Percentiles rank a stretch among this genome's conserved stretches.
Evolutionary conservation across 2,888 invertebrate genomes (phyloP).

Genomic region (Aleiodes alternator): DNA sequence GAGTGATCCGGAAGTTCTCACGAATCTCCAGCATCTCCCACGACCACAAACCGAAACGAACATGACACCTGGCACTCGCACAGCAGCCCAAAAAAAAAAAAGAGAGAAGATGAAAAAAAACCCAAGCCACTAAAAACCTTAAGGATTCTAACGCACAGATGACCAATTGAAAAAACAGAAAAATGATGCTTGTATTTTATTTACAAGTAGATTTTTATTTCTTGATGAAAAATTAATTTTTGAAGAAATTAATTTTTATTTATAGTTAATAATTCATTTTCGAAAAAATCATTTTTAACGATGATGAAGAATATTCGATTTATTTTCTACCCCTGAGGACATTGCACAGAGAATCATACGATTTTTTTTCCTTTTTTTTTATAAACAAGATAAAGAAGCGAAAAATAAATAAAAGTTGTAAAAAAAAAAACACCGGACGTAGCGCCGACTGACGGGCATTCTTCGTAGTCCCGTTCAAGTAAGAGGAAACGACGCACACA

Average conservation of each 20-base stretch:
- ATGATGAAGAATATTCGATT: background rate
- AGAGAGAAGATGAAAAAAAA: conserved; percentile 2
- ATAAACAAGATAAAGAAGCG: background rate
- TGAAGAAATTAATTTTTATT: conserved; percentile 23
- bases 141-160: conserved; percentile 56
- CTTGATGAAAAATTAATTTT: too few species aligned
- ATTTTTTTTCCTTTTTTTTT: background rate
- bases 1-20: conserved; percentile 75
- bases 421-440: conserved; percentile 35
- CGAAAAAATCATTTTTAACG: too few species aligned
- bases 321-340: background rate
- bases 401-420: background rate
- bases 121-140: conserved; percentile 19
- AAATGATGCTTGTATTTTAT: conserved; percentile 16
- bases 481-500: conserved; percentile 48
- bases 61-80: conserved; percentile 74
- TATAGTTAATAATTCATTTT: background rate
- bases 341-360: background rate
- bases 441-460: conserved; percentile 34
- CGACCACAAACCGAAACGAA: conserved; percentile 67
- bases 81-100: conserved; percentile 23
- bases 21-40: conserved; percentile 74
- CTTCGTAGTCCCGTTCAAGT: conserved; percentile 43
- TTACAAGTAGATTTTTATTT: conserved; percentile 15
- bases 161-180: conserved; percentile 52